Evolutionary conservation across 2,113 vertebrate species (phyloP).

Genomic region (Amblyopsis rosae): DNA sequence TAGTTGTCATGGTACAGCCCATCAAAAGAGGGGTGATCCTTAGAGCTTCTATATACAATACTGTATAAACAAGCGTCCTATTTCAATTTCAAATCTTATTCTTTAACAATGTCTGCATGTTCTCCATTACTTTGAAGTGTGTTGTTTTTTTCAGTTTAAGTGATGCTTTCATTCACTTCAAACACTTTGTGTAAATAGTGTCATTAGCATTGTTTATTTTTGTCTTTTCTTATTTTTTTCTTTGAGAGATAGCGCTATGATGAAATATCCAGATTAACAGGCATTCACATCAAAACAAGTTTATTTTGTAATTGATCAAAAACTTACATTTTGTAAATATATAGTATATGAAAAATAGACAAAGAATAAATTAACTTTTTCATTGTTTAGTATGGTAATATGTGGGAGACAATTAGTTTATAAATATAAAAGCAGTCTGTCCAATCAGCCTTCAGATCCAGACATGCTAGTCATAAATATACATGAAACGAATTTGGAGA

Average conservation of each 20-base stretch:
- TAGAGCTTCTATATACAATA: not conserved
- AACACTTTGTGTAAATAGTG: slow-evolving; percentile 19
- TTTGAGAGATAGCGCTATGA: not conserved
- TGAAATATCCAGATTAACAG: not conserved
- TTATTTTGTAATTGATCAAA: too few species aligned
- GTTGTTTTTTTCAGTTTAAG: slow-evolving; percentile 9
- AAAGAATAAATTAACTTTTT: not conserved
- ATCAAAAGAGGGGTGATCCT: slow-evolving; percentile 9
- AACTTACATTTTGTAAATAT: too few species aligned
- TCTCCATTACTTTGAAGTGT: not conserved
- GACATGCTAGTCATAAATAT: slow-evolving; percentile 7
- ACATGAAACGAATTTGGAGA: too few species aligned
- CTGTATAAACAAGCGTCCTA: slow-evolving; percentile 2
- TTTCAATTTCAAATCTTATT: slow-evolving; percentile 24
- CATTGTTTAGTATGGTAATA: not conserved
- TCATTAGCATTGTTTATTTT: not conserved
- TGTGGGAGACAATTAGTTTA: not conserved
- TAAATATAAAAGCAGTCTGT: not conserved
- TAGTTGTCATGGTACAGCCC: slow-evolving; percentile 12
- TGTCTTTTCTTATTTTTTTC: not conserved
- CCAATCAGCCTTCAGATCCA: not conserved
- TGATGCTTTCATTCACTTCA: slow-evolving; percentile 13
- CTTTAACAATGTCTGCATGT: not conserved
- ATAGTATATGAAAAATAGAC: too few species aligned
- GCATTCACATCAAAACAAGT: not conserved